Percentiles rank a stretch among this genome's conserved stretches.
Evolutionary conservation across 2,113 vertebrate genomes (phyloP).

Genomic region (Pipra filicauda): DNA sequence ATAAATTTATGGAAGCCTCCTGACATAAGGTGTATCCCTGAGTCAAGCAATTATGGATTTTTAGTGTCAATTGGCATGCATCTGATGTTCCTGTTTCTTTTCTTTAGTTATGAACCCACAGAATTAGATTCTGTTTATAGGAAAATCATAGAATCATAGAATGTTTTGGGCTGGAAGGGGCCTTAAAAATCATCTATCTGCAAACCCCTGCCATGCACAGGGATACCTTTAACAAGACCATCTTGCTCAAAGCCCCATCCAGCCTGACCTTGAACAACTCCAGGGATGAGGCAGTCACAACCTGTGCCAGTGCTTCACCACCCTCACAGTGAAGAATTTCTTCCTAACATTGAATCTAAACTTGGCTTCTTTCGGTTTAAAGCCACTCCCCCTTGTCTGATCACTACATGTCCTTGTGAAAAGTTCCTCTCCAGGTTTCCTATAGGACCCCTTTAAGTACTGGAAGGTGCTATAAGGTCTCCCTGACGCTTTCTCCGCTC

Average conservation of each 20-base stretch:
- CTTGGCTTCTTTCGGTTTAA: neutral
- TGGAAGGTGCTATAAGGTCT: neutral
- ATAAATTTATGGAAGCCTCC: neutral
- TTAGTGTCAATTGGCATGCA: neutral
- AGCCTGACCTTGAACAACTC: neutral
- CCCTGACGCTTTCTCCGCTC: neutral
- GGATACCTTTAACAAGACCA: neutral
- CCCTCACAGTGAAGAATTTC: neutral
- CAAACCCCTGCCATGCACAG: neutral
- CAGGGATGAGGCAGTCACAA: neutral
- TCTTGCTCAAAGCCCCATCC: neutral
- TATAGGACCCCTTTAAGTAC: accelerated
- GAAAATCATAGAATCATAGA: neutral
- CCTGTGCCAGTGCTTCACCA: neutral
- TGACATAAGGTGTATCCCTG: neutral
- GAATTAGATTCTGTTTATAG: neutral
- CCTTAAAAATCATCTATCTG: neutral
- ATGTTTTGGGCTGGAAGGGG: neutral
- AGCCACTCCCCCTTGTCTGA: neutral
- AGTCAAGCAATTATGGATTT: neutral
- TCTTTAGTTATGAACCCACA: neutral
- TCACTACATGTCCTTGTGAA: neutral
- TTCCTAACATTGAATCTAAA: neutral
- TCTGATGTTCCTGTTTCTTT: neutral
- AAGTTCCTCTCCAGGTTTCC: neutral